Conservation (phyloP, 2,888 invertebrate species). For the Spialia ferax region DNA sequence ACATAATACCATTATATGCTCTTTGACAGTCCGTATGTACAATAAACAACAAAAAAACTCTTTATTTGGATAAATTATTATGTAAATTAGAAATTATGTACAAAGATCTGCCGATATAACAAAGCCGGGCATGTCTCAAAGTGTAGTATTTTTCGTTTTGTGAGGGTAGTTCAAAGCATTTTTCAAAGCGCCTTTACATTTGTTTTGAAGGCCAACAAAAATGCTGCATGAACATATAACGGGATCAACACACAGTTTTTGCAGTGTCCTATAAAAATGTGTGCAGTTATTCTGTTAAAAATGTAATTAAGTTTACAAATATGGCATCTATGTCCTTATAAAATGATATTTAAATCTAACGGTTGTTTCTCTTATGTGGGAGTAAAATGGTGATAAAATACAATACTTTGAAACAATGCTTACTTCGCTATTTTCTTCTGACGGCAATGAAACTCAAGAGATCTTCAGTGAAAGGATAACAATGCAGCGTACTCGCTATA, state of each 20-base stretch:
- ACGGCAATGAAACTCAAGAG: constrained; percentile 84
- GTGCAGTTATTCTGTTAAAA: constrained; percentile 54
- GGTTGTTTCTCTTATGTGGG: constrained; percentile 3
- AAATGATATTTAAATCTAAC: constrained; percentile 5
- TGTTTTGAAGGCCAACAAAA: constrained; percentile 77
- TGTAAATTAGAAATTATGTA: constrained; percentile 74
- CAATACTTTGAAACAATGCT: constrained; percentile 65
- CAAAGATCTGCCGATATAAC: constrained; percentile 84
- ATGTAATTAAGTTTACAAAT: constrained; percentile 41
- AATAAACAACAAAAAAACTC: constrained; percentile 40
- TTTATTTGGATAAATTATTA: constrained; percentile 58
- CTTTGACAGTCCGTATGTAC: constrained; percentile 51
- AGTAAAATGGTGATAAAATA: constrained; percentile 40
- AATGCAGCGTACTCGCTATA: constrained; percentile 75
- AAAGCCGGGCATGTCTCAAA: constrained; percentile 68
- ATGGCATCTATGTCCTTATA: constrained; percentile 58
- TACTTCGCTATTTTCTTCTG: constrained; percentile 69
- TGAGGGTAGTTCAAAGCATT: constrained; percentile 63
- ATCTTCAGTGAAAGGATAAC: constrained; percentile 87
- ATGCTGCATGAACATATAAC: constrained; percentile 56
- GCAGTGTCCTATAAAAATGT: constrained; percentile 82
- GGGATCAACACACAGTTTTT: constrained; percentile 78
- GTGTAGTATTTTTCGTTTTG: constrained; percentile 38
- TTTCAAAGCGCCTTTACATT: constrained; percentile 76
- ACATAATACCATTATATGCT: constrained; percentile 48